Percentiles rank a stretch among this genome's conserved stretches.
Conservation (phyloP, 2,113 vertebrate species). For the Tympanuchus pallidicinctus region DNA sequence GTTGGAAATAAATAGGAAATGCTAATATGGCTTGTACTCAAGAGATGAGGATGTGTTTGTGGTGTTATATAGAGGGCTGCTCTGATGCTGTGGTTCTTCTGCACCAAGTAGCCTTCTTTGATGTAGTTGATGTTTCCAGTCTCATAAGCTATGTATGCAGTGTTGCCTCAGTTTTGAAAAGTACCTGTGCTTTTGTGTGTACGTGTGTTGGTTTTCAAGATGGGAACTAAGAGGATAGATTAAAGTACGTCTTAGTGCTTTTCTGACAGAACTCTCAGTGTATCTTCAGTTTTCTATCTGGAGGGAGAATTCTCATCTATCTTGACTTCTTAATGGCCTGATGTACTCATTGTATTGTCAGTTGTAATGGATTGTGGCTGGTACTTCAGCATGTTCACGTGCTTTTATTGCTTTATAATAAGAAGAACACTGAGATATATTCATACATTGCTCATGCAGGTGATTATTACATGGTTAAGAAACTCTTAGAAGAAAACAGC, state of each 20-base stretch:
- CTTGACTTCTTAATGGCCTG: not conserved
- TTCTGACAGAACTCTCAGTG: not conserved
- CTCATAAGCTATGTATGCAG: not conserved
- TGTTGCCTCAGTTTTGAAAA: not conserved
- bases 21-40: not conserved
- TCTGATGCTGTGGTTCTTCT: not conserved
- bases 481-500: conserved; percentile 94
- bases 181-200: accelerated
- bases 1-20: not conserved
- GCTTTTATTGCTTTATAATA: conserved; percentile 27
- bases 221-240: not conserved
- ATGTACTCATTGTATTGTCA: not conserved
- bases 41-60: not conserved
- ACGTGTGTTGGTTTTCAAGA: not conserved
- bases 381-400: not conserved
- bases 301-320: not conserved
- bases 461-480: conserved; percentile 99
- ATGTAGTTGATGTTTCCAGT: not conserved
- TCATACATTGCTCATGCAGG: conserved; percentile 80
- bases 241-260: not conserved
- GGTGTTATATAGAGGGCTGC: not conserved
- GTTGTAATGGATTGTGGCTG: not conserved
- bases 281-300: not conserved
- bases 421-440: conserved; percentile 30
- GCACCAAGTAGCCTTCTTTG: not conserved